Evolutionary conservation across 2,888 invertebrate genomes (phyloP), one percentile per base, ranked within the genome.

Genomic region (Acanthococcus lagerstroemiae): DNA sequence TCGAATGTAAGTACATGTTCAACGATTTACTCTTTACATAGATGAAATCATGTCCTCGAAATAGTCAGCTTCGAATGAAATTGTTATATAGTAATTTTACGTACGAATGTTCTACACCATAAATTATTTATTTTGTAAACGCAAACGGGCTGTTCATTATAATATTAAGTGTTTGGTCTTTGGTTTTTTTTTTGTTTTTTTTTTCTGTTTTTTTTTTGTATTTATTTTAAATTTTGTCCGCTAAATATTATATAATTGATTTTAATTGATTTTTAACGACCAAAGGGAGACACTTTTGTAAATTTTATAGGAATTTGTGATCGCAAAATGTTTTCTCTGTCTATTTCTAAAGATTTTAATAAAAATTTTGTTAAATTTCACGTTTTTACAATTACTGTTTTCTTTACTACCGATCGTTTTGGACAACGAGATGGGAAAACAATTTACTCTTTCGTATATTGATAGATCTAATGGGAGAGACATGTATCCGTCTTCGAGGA

Each of bases 281-380:
- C 58, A 58, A 58, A 58, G 58, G 58, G 58, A 26, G 17, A 24
- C 45, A 58, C 44, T 46, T 58, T 21, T 58, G 19, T 45, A 44
- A n/a, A 37, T 46, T 7, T 57, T 57, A 37, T 37, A 57, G 24
- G 24, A 57, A 57, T 44, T 37, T n/a, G n/a, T n/a, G n/a, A n/a
- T n/a, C n/a, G n/a, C n/a, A n/a, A n/a, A n/a, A n/a, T n/a, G n/a
- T n/a, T 57, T 57, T 57, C 44, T 57, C 17, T 57, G 44, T 57
- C 21, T 57, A 44, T 57, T 57, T 45, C 12, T 58, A 17, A 15
- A 22, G 17, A 57, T 57, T 58, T 45, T 22, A 58, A 45, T 25
- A 57, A 46, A 58, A 58, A 17, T n/a, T 58, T 58, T 17, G 58
- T 58, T 58, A 46, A n/a, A n/a, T 58, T 58, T 45, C 15, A 22